phyloP scores from a whole-genome alignment of 2,888 invertebrate species.

The Leucoma salicis region DNA sequence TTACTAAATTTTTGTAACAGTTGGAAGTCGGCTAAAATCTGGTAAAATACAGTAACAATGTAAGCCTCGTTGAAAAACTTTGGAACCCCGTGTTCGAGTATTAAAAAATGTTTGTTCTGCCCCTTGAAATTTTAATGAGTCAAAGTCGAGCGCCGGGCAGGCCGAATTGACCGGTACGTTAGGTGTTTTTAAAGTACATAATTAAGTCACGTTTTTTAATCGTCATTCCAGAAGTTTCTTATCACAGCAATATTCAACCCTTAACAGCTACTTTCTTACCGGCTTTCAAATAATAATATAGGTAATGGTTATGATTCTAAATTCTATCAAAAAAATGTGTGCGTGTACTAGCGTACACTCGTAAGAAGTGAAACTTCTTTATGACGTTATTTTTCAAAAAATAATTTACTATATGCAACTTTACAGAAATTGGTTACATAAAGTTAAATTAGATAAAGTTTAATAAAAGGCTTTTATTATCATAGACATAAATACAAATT shows the following conservation, averaged over 20 bases:
- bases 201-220: constrained; percentile 25
- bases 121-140: constrained; percentile 56
- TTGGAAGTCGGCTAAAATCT: constrained; percentile 24
- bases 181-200: constrained; percentile 25
- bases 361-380: too few relatives aligned
- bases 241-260: not conserved
- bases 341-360: too few relatives aligned
- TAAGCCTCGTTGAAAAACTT: constrained; percentile 39
- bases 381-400: too few relatives aligned
- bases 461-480: too few relatives aligned
- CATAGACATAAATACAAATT: too few relatives aligned
- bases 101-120: constrained; percentile 37
- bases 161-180: constrained; percentile 22
- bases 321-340: too few relatives aligned
- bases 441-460: too few relatives aligned
- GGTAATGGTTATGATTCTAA: too few relatives aligned
- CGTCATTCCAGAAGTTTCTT: constrained; percentile 3
- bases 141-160: constrained; percentile 33
- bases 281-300: too few relatives aligned
- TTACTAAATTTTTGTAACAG: constrained; percentile 18
- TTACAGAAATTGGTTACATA: too few relatives aligned
- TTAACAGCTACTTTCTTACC: too few relatives aligned
- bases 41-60: constrained; percentile 32
- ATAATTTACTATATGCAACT: too few relatives aligned
- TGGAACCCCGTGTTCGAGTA: constrained; percentile 48